Base-by-base conservation (phyloP, 2,797 vertebrate species). In the Lacerta agilis region DNA sequence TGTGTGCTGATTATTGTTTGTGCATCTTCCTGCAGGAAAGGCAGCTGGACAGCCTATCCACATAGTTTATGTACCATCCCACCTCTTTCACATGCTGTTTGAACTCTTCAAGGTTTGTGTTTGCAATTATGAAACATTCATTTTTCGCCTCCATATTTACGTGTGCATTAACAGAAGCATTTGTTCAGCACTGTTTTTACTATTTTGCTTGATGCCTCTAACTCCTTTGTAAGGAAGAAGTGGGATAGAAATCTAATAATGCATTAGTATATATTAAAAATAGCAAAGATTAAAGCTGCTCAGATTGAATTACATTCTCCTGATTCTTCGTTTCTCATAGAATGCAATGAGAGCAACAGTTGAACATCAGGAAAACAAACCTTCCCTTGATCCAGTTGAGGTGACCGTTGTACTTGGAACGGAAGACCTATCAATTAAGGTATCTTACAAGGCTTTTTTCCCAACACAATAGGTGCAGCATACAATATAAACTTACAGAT, bases 1-100 rank as follows among this genome's bases (percentile, higher is more conserved):
- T 76, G 13, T 79, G 43, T 49, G 7, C 6, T 66, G 33, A 71
- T 7, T 85, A 90, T 43, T 89, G 1, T 66, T 66, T 88, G 1
- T 87, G 86, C 86, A 58, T 79, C 78, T 90, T 87, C 76, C 87
- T 94, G 69, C 96, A 99, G 99, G 97, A 90, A 98, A 99, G 96
- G 90, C 72, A 87, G 94, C 97, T 1, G 96, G 91, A 82, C 95
- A 98, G 33, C 97, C 98, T 55, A 97, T 99, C 89, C 97, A 96
- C 92, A 98, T 99, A 0, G 99, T 99, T 1, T 99, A 99, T 1
- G 98, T 99, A 82, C 98, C 99, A 2, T 99, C 99, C 58, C 99
- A 99, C 91, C 98, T 99, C 61, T 99, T 99, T 94, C 99, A 99
- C 82, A 99, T 99, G 98, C 97, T 99, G 82, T 99, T 99, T 96